Evolutionary conservation across 2,888 invertebrate genomes (phyloP).

Genomic region (Oxystoma pomonae): DNA sequence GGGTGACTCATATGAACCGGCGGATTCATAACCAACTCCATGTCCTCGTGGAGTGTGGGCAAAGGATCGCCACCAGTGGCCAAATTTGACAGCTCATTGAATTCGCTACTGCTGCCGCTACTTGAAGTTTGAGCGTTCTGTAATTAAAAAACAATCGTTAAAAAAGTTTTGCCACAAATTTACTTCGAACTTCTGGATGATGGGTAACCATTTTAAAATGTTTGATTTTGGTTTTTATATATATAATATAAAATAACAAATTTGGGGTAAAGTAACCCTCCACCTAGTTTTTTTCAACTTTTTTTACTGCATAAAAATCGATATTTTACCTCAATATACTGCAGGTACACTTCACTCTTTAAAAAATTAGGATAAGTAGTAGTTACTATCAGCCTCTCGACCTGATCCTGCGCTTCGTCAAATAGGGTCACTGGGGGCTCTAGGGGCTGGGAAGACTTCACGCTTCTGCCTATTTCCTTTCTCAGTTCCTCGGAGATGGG

Average conservation of each 20-base stretch:
- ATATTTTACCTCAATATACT: slow-evolving; percentile 68
- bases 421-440: slow-evolving; percentile 65
- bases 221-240: no score
- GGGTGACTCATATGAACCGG: slow-evolving; percentile 37
- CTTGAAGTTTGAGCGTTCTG: slow-evolving; percentile 41
- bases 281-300: no score
- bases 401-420: slow-evolving; percentile 63
- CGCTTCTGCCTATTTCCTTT: slow-evolving; percentile 68
- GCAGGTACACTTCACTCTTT: slow-evolving; percentile 87
- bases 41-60: slow-evolving; percentile 85
- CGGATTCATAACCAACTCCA: slow-evolving; percentile 57
- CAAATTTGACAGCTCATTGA: slow-evolving; percentile 42
- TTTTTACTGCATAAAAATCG: no score
- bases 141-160: no score
- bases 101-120: slow-evolving; percentile 40
- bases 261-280: no score
- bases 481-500: slow-evolving; percentile 79
- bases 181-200: no score
- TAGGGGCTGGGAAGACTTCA: slow-evolving; percentile 67
- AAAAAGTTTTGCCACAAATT: no score
- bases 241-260: no score
- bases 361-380: slow-evolving; percentile 91
- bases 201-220: no score
- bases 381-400: slow-evolving; percentile 79
- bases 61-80: slow-evolving; percentile 50